Evolutionary conservation across 2,797 vertebrate genomes (phyloP).

Genomic region (Pantherophis alleghaniensis): DNA sequence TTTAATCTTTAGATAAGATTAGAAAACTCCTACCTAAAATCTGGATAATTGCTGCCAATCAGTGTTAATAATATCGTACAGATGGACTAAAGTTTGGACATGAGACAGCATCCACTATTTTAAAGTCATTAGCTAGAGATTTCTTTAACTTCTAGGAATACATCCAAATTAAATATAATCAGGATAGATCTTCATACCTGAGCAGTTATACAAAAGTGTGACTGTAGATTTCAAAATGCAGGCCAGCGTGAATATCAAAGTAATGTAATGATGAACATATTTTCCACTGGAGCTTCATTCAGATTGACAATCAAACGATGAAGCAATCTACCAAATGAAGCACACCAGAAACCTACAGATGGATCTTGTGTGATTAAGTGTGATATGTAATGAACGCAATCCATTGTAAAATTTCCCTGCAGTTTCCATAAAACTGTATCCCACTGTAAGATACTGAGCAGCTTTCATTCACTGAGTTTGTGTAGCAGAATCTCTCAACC

Average conservation of each 20-base stretch:
- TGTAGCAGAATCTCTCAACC: not conserved
- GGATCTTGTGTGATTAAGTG: not conserved
- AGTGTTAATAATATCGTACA: not conserved
- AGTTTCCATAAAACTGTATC: not conserved
- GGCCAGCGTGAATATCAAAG: not conserved
- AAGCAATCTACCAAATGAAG: not conserved
- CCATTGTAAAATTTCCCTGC: not conserved
- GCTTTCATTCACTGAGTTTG: not conserved
- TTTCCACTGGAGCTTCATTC: not conserved
- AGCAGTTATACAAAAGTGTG: not conserved
- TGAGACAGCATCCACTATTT: not conserved
- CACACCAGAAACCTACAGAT: not conserved
- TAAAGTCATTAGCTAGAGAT: not conserved
- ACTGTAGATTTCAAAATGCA: not conserved
- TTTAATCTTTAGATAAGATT: not conserved
- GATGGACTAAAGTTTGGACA: not conserved
- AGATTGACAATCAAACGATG: not conserved
- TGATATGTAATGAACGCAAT: not conserved
- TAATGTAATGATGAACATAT: not conserved
- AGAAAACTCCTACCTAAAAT: not conserved
- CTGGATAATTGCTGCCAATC: not conserved
- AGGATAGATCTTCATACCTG: not conserved
- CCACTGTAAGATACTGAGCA: not conserved
- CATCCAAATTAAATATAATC: not conserved
- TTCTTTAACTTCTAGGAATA: not conserved